Conservation (phyloP, 2,888 invertebrate species). For the Lepas anatifera region DNA sequence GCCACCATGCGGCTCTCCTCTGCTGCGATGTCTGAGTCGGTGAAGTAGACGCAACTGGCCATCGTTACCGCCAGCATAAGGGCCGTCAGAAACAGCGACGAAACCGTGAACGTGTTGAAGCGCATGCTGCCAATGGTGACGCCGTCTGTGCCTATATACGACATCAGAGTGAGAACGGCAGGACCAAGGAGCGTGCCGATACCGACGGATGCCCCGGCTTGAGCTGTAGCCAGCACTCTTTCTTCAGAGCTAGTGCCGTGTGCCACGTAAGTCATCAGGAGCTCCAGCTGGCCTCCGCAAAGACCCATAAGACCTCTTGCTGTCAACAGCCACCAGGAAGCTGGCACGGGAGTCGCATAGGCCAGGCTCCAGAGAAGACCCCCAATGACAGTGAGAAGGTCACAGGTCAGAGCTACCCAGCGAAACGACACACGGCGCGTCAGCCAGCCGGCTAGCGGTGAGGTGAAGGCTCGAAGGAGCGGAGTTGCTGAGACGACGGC, state of each 20-base stretch:
- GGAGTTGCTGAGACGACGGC: neutral
- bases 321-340: neutral
- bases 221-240: neutral
- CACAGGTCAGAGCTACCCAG: neutral
- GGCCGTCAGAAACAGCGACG: neutral
- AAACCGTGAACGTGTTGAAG: constrained; percentile 8
- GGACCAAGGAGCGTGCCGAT: neutral
- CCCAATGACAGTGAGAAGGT: neutral
- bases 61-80: neutral
- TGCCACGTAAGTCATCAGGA: neutral
- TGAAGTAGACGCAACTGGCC: neutral
- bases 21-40: neutral
- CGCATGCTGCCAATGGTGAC: neutral
- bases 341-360: neutral
- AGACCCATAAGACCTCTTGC: neutral
- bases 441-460: neutral
- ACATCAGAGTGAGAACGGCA: neutral
- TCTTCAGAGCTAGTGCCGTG: neutral
- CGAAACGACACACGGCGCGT: neutral
- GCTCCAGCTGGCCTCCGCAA: constrained; percentile 1
- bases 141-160: neutral
- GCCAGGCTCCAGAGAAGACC: neutral
- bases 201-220: neutral
- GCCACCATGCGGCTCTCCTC: neutral
- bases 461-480: neutral